Evolutionary conservation across 2,797 vertebrate species (phyloP).

Genomic region (Cynodonichthys magdalenae): DNA sequence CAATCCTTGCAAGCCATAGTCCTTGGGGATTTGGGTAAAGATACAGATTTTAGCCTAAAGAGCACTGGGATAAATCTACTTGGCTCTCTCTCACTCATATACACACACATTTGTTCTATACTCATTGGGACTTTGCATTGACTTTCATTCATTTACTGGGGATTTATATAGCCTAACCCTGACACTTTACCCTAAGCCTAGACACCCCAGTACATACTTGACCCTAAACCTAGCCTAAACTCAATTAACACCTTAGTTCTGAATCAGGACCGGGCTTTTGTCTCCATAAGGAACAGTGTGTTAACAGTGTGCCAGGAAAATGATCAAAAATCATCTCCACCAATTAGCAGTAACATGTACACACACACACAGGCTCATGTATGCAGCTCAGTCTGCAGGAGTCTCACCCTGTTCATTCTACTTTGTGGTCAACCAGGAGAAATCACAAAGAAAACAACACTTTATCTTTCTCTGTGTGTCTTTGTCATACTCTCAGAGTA

Average conservation of each 20-base stretch:
- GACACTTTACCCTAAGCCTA: too few species aligned
- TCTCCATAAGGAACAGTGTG: too few species aligned
- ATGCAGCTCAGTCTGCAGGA: constrained; percentile 30
- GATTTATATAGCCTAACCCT: too few species aligned
- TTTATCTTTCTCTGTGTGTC: constrained; percentile 29
- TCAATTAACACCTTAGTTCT: too few species aligned
- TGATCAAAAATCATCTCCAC: too few species aligned
- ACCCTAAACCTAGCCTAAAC: too few species aligned
- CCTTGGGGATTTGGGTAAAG: constrained; percentile 61
- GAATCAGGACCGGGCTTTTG: too few species aligned
- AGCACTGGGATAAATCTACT: constrained; percentile 70
- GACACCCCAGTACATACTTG: too few species aligned
- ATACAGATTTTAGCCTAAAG: constrained; percentile 74
- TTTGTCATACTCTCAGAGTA: constrained; percentile 5
- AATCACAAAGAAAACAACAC: constrained; percentile 52
- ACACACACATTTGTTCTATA: constrained; percentile 24
- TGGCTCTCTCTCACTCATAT: constrained; percentile 43
- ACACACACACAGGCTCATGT: constrained; percentile 28
- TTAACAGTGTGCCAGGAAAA: too few species aligned
- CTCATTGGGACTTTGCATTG: too few species aligned
- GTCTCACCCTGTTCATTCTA: constrained; percentile 41
- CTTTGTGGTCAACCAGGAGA: constrained; percentile 42
- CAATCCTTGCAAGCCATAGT: constrained; percentile 77
- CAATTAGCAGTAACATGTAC: too few species aligned
- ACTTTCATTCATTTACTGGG: too few species aligned